Evolutionary conservation across 1,140 invertebrate species (phyloP).

Genomic region (Bombus affinis): DNA sequence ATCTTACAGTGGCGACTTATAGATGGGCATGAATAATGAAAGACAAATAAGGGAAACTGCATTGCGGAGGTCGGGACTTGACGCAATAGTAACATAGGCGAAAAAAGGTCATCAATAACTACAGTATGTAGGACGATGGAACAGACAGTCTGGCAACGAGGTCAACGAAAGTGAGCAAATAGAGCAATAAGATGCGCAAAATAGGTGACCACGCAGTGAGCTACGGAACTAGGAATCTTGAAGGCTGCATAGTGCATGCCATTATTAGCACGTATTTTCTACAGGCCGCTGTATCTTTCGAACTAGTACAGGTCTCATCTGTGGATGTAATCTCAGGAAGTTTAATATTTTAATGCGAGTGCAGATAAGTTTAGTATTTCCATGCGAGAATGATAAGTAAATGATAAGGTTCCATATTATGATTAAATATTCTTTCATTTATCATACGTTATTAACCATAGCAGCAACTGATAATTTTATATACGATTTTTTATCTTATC

Average conservation of each 20-base stretch:
- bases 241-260: background rate
- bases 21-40: too few species aligned
- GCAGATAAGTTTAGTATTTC: background rate
- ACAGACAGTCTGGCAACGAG: conserved; percentile 13
- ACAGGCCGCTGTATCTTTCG: background rate
- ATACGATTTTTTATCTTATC: too few species aligned
- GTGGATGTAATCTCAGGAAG: background rate
- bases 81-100: background rate
- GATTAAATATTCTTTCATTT: too few species aligned
- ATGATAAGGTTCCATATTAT: background rate
- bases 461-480: too few species aligned
- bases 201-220: background rate
- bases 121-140: background rate
- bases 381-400: background rate
- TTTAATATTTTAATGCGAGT: background rate
- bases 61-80: conserved; percentile 21
- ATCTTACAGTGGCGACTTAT: too few species aligned
- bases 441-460: too few species aligned
- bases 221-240: conserved; percentile 31
- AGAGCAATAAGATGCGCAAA: conserved; percentile 21
- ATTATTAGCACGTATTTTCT: too few species aligned
- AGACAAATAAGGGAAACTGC: conserved; percentile 12
- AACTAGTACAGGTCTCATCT: background rate
- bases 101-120: conserved; percentile 22
- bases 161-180: conserved; percentile 26